Base-by-base conservation (phyloP, 2,888 invertebrate species). In the Eristalinus aeneus region DNA sequence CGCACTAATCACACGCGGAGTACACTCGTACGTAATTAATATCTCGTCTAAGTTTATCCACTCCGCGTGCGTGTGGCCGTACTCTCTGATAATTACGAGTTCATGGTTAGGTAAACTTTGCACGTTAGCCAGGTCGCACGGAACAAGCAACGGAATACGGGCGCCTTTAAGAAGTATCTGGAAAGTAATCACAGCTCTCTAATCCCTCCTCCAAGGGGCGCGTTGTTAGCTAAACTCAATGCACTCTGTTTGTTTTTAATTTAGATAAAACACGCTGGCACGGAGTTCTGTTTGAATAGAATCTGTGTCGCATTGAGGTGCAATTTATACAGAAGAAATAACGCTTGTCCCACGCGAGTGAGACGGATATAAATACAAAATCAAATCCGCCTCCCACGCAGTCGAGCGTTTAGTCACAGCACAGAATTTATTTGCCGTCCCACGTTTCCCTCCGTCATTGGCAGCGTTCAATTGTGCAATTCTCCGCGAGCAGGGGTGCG, bases 241-340 rank as follows among this genome's bases (percentile, higher is more conserved):
- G 75, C 67, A 60, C 60, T 31, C 76, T 85, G 85, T 85, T 85
- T 85, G 76, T 60, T 81, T 81, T 73, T 85, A 81, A 81, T 76
- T 85, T 69, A 76, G 75, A 80, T 20, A 68, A 31, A 27, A 27
- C 39, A 22, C 61, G 10, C 16, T 8, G 46, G n/a, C 46, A 8
- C 2, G 16, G 46, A 20, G 46, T 8, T 46, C 8, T 46, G 46
- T 46, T 46, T 46, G 46, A 46, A n/a, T 46, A 46, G 46, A 46
- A 46, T 46, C 46, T 46, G 46, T 46, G 46, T 46, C 46, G 46
- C 46, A 46, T 46, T 46, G 46, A 16, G 46, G 16, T 46, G 46
- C 16, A 46, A 46, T 16, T 46, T 46, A 16, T 46, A 5, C 46
- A 46, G 16, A 16, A n/a, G 39, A 46, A 46, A 46, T 16, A 5